Evolutionary conservation across 2,113 vertebrate genomes (phyloP), one percentile per base, ranked within the genome.

Genomic region (Istiophorus platypterus): DNA sequence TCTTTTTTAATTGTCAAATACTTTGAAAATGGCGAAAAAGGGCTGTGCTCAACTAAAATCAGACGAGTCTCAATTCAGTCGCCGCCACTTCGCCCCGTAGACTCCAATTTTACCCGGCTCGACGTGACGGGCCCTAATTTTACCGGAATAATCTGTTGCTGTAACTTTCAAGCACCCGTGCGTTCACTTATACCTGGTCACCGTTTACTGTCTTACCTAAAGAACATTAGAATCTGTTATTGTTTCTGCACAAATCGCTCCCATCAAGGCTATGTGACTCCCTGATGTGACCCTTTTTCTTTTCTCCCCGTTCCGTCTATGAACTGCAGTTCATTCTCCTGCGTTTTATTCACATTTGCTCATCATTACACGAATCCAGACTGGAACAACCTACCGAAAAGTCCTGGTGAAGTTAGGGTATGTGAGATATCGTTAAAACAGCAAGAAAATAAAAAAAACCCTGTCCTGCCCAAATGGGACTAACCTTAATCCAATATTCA

Each of bases 401-500:
- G 26, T 68, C 18, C n/a, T 39, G 4, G 7, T 17, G 14, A 26
- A 42, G n/a, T 69, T 9, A 45, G 12, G 52, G 1, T 34, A 61
- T 27, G 34, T 49, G 42, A 62, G 20, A 42, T 24, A 22, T 20
- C n/a, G 15, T 29, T 39, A 22, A n/a, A n/a, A n/a, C n/a, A n/a
- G n/a, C n/a, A n/a, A n/a, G n/a, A n/a, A n/a, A n/a, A n/a, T n/a
- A n/a, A n/a, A n/a, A n/a, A n/a, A 49, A 71, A 51, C 52, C 74
- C 66, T 31, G 11, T 54, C 10, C 72, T 56, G 51, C 13, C 20
- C 41, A 72, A 41, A n/a, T 54, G 57, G 47, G 31, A 66, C 54
- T 45, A 67, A 56, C n/a, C n/a, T 47, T 67, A 83, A 83, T 80
- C 56, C 65, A 70, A 51, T 56, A 67, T 61, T 18, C 51, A 47